These are phyloP conservation scores for Tyrannus savana DNA, from an alignment of 2,113 vertebrate genomes.

Conservation along the genomic window DNA sequence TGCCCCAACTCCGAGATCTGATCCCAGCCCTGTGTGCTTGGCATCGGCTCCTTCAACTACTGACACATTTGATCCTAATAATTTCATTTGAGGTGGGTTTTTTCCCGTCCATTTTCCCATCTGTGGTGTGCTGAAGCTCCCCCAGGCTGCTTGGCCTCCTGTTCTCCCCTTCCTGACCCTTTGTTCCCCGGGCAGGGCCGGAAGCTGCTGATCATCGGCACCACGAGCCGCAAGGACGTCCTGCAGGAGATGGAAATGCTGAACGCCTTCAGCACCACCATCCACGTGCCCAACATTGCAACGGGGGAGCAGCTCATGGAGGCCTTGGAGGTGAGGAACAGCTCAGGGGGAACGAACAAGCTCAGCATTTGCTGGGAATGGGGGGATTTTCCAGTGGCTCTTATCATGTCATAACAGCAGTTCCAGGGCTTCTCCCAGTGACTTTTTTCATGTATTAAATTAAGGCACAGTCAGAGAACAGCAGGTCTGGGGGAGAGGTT, in stretches of 20 bases:
- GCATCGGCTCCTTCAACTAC: neutral
- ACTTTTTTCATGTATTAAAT: neutral
- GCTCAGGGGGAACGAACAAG: neutral
- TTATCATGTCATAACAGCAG: neutral
- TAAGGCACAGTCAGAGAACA: neutral
- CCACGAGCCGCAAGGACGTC: conserved; percentile 94
- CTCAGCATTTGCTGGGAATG: neutral
- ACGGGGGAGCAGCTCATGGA: conserved; percentile 88
- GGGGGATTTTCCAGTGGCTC: neutral
- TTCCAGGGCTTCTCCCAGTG: neutral
- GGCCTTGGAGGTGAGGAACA: conserved; percentile 83
- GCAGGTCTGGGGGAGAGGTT: neutral
- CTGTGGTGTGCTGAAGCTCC: neutral
- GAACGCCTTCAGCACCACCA: conserved; percentile 93
- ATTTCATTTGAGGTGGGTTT: neutral
- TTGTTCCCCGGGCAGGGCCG: conserved; percentile 78
- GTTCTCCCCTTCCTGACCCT: neutral
- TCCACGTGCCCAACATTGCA: conserved; percentile 92
- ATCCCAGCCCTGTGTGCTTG: neutral
- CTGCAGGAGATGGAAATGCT: conserved; percentile 98
- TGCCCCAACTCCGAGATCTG: neutral
- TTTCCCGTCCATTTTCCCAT: neutral
- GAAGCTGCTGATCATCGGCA: conserved; percentile 96
- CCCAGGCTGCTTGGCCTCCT: neutral
- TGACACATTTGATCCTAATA: neutral